These are phyloP conservation scores for Papilio machaon DNA, from an alignment of 1,140 invertebrate species.

Conservation along the genomic window DNA sequence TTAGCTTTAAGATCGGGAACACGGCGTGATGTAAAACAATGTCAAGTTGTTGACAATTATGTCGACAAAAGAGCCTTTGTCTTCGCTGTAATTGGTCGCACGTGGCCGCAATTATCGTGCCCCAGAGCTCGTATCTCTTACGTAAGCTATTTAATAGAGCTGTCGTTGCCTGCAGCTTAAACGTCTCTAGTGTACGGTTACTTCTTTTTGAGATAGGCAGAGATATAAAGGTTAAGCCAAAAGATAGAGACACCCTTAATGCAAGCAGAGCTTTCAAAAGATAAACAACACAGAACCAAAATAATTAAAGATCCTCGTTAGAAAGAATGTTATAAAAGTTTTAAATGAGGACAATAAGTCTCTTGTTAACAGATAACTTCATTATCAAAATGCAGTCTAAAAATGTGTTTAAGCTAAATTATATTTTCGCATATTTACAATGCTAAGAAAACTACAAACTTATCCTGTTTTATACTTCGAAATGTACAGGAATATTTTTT, in stretches of 20 bases:
- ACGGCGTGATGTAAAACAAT: slow-evolving; percentile 15
- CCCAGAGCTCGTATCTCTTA: slow-evolving; percentile 6
- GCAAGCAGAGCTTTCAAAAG: neutral
- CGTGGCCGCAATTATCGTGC: slow-evolving; percentile 51
- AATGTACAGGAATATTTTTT: too few relatives aligned
- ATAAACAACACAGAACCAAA: too few relatives aligned
- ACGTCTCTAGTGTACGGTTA: neutral
- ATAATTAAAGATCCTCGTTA: too few relatives aligned
- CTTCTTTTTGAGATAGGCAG: neutral
- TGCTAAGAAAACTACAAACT: too few relatives aligned
- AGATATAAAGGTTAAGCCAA: neutral
- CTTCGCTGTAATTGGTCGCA: slow-evolving; percentile 56
- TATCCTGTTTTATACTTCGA: too few relatives aligned
- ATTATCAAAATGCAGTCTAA: too few relatives aligned
- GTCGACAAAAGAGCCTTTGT: slow-evolving; percentile 50
- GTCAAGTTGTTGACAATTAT: slow-evolving; percentile 40
- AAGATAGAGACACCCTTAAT: too few relatives aligned
- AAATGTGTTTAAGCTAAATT: too few relatives aligned
- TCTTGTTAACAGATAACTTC: too few relatives aligned
- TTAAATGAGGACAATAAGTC: too few relatives aligned
- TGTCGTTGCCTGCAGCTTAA: neutral
- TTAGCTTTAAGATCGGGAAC: slow-evolving; percentile 1
- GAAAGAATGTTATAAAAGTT: too few relatives aligned
- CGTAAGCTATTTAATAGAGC: slow-evolving; percentile 33
- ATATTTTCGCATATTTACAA: too few relatives aligned